Evolutionary conservation across 2,113 vertebrate genomes (phyloP), one percentile per base, ranked within the genome.

Genomic region (Eurystomus gularis): DNA sequence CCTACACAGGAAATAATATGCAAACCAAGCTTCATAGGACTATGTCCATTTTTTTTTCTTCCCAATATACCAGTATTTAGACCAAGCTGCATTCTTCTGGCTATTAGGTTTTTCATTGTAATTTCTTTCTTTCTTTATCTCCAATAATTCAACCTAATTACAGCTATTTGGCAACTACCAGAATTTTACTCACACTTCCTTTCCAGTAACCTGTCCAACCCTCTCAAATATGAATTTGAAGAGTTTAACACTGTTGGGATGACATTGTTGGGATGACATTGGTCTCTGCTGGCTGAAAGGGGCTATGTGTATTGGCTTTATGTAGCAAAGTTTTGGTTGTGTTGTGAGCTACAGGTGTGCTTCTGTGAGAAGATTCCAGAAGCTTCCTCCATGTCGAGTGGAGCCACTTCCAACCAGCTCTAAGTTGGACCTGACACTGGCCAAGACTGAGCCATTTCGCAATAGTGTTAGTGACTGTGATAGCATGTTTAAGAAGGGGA

Each of bases 381-480:
- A 70, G 6, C 11, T 69, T 76, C 9, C 35, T 16, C 4, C 7
- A 10, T 40, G 23, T 40, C 9, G 0, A 0, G 25, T 5, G 73
- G 17, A 66, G 6, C 11, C 31, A 37, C 9, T 13, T 6, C 17
- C n/a, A 68, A 39, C 25, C 4, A 1, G 8, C 1, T 69, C 19
- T 26, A 79, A 52, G 19, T 19, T 2, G 5, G 44, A 39, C 4
- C 5, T 4, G 2, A 29, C 3, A 6, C 33, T 37, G 37, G 21
- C 9, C 54, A 37, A 79, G 6, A 17, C 25, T 13, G 5, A 62
- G 17, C 17, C 64, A 31, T 26, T 48, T 42, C 37, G 16, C 1
- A 4, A 7, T 1, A 3, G 28, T 5, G 2, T 6, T 26, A 39
- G 10, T 3, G 3, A 3, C 25, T 76, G 13, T 23, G 6, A 42